Evolutionary conservation across 2,113 vertebrate species (phyloP).

Genomic region (Anolis sagrei): DNA sequence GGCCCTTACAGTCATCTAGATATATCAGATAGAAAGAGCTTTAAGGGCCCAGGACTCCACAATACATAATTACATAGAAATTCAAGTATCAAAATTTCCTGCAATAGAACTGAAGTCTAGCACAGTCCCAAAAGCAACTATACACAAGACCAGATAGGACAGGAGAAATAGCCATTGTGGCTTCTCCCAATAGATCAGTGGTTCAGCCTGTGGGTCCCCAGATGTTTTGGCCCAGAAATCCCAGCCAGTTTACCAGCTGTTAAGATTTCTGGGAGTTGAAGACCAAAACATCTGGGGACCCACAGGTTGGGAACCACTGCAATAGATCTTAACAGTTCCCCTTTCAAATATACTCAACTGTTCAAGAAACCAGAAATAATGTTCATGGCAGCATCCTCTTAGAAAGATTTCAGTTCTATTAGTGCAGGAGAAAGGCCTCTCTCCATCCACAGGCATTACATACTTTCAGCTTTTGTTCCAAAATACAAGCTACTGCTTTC

Average conservation of each 20-base stretch:
- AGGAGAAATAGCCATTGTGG: not conserved
- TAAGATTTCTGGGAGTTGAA: too few species aligned
- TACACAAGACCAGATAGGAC: not conserved
- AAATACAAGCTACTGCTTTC: not conserved
- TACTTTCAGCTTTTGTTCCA: not conserved
- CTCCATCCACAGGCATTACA: not conserved
- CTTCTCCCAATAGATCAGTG: not conserved
- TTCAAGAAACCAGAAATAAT: too few species aligned
- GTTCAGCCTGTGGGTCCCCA: too few species aligned
- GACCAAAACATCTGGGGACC: too few species aligned
- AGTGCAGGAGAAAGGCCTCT: not conserved
- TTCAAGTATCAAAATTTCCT: not conserved
- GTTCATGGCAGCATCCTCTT: not conserved
- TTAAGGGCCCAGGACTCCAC: not conserved
- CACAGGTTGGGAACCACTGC: too few species aligned
- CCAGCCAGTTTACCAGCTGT: too few species aligned
- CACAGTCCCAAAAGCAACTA: not conserved
- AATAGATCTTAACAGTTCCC: not conserved
- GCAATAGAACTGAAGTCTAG: not conserved
- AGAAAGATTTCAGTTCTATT: not conserved
- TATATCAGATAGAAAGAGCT: not conserved
- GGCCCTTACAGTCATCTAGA: not conserved
- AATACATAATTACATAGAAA: not conserved
- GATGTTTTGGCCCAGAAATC: too few species aligned
- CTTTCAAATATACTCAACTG: too few species aligned